Base-by-base conservation (phyloP, 2,888 invertebrate species). In the Tryphoninae sp. region DNA sequence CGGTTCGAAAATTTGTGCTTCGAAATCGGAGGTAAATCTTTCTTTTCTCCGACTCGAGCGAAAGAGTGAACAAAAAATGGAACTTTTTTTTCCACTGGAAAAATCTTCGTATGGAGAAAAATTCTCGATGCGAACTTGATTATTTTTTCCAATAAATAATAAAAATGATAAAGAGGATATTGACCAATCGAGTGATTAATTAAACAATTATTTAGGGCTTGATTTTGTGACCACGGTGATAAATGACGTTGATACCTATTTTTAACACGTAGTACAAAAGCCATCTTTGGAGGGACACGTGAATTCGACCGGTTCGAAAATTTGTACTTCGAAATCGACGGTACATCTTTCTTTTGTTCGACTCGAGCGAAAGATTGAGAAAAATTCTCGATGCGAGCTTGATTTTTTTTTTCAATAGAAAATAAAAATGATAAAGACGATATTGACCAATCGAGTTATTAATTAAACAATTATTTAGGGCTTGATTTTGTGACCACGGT, bases 381-480 rank as follows among this genome's bases (percentile, higher is more conserved):
- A 33, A 33, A 33, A 6, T 33, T 33, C 33, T 33, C 33, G 0
- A 33, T 26, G 0, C 0, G 26, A 4, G 4, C 6, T 33, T 33
- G 6, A 6, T 33, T 33, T 7, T 4, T 33, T 33, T 4, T 49
- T 16, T 2, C 2, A 16, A 49, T 9, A 65, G 13, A 53, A 13
- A 71, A 59, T 22, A 23, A 45, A 22, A 11, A 8, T 11, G 13
- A 8, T 73, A 13, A 2, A 7, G 16, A 65, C 11, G 7, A 45
- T 40, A n/a, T 51, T 51, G n/a, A 51, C 4, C 51, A 13, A n/a
- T 51, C 13, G 40, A 26, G 9, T 0, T n/a, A n/a, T n/a, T 51
- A 65, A 65, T 22, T 40, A 45, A 55, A 8, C 23, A 40, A 49
- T 49, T 76, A 58, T 33, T 61, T 45, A 11, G 40, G 58, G 16